phyloP scores from a whole-genome alignment of 2,888 invertebrate species.

The Sclerodermus sp. region DNA sequence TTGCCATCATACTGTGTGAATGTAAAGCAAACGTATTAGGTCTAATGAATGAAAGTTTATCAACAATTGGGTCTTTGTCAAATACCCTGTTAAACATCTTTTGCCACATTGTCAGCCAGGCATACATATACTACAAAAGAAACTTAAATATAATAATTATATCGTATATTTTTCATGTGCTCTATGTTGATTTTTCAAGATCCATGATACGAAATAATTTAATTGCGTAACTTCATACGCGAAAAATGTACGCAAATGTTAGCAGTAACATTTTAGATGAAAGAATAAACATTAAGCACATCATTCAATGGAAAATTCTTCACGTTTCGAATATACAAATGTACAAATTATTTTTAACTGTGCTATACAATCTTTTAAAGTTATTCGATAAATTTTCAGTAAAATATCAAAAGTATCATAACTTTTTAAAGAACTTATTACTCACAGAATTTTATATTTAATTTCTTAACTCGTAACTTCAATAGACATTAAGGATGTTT shows the following conservation, averaged over 20 bases:
- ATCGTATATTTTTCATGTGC: constrained; percentile 15
- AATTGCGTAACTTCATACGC: background rate
- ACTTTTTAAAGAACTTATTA: too few species aligned
- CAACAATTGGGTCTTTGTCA: constrained; percentile 7
- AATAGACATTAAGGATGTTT: too few species aligned
- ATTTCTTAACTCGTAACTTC: too few species aligned
- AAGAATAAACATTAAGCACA: constrained; percentile 6
- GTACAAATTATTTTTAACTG: too few species aligned
- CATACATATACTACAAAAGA: constrained; percentile 12
- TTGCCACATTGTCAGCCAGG: constrained; percentile 16
- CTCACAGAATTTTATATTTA: too few species aligned
- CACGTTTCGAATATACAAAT: too few species aligned
- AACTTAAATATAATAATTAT: constrained; percentile 20
- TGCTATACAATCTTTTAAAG: too few species aligned
- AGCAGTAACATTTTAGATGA: background rate
- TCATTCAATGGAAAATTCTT: background rate
- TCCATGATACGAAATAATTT: constrained; percentile 1
- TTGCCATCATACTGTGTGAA: constrained; percentile 5
- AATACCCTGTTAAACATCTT: constrained; percentile 7
- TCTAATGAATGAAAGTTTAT: background rate
- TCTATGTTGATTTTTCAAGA: constrained; percentile 10
- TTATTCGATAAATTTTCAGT: too few species aligned
- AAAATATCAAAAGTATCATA: too few species aligned
- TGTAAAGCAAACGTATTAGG: background rate
- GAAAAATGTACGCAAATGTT: background rate